Evolutionary conservation across 2,113 vertebrate genomes (phyloP).

Genomic region (Halcyon malimbica): DNA sequence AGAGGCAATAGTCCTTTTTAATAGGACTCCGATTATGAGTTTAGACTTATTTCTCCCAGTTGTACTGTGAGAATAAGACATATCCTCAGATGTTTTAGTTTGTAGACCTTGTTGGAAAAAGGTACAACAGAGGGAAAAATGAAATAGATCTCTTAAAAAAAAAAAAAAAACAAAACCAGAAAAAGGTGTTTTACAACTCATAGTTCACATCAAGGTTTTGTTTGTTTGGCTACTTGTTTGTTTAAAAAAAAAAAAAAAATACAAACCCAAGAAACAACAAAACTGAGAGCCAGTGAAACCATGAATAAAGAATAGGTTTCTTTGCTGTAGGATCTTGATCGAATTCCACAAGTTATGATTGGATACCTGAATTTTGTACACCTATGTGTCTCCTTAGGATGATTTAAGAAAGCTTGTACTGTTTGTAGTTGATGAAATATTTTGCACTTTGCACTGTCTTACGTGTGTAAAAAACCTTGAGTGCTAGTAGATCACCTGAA

Average conservation of each 20-base stretch:
- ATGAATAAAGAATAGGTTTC: neutral
- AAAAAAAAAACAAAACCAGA: neutral
- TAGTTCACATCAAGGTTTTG: neutral
- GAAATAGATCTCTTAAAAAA: neutral
- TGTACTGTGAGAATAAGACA: neutral
- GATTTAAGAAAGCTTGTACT: neutral
- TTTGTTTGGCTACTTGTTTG: neutral
- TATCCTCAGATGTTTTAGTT: neutral
- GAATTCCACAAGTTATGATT: neutral
- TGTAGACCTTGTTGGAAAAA: neutral
- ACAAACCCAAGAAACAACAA: neutral
- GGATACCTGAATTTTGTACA: neutral
- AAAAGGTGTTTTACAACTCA: neutral
- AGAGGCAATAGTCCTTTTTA: neutral
- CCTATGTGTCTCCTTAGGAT: neutral
- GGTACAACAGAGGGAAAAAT: neutral
- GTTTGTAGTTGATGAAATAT: neutral
- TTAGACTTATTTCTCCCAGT: neutral
- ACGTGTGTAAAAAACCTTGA: neutral
- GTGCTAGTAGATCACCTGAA: neutral
- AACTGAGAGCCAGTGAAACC: neutral
- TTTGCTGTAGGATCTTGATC: neutral
- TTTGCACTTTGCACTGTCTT: neutral
- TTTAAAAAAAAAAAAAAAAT: neutral
- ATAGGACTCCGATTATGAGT: neutral